Evolutionary conservation across 2,113 vertebrate genomes (phyloP).

Genomic region (Vicugna pacos): DNA sequence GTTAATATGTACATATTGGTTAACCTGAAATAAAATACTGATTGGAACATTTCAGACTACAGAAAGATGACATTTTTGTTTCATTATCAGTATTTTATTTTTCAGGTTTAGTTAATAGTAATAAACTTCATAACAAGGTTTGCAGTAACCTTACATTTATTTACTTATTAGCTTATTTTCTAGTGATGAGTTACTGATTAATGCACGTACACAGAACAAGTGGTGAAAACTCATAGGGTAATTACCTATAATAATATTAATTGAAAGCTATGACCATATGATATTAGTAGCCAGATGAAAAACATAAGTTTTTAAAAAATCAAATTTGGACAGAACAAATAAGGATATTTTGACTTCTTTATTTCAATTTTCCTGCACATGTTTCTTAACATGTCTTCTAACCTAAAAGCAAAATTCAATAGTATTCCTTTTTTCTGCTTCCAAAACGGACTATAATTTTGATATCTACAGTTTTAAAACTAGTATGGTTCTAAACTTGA

Average conservation of each 20-base stretch:
- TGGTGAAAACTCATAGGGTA: not conserved
- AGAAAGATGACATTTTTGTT: not conserved
- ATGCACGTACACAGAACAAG: not conserved
- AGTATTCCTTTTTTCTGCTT: not conserved
- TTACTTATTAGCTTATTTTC: not conserved
- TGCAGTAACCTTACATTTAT: not conserved
- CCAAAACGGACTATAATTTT: conserved; percentile 1
- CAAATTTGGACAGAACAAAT: not conserved
- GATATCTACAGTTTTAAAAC: not conserved
- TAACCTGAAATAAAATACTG: not conserved
- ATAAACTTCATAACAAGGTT: not conserved
- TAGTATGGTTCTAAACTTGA: conserved; percentile 8
- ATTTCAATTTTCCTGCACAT: not conserved
- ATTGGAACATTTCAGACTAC: not conserved
- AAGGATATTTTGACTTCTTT: not conserved
- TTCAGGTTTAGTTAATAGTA: not conserved
- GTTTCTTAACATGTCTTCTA: not conserved
- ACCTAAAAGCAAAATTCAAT: not conserved
- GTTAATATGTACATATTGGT: not conserved
- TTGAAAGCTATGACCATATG: not conserved
- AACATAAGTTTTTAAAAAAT: not conserved
- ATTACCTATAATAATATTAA: not conserved
- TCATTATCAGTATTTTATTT: not conserved
- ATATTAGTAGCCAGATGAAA: not conserved
- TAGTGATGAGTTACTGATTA: not conserved